Base-by-base conservation (phyloP, 2,888 invertebrate genomes). In the Linnaemya vulpina region DNA sequence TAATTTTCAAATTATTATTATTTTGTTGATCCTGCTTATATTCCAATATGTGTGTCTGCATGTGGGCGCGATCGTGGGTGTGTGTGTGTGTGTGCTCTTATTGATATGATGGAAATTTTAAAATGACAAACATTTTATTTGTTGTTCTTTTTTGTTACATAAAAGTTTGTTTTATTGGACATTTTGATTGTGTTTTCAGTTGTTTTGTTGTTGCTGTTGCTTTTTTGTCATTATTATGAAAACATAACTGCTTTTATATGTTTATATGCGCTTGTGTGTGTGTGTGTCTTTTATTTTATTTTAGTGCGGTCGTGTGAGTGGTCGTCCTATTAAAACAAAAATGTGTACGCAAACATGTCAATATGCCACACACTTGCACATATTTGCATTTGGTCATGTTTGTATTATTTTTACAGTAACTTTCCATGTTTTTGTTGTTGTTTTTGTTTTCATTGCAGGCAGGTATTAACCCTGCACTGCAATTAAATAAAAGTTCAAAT, bases 361-460 rank as follows among this genome's bases (percentile, higher is more conserved):
- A 78, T 82, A 75, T 82, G 82, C 74, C 85, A 71, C 85, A 85
- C 70, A 63, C 70, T 70, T 71, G 55, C 25, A 40, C 58, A 70
- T 79, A 79, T 79, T 82, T 82, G 67, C 71, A 82, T 75, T 85
- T 75, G 85, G 82, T 82, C 71, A 75, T 82, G 75, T 71, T 67
- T 78, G 65, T 80, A 60, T 63, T 77, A 53, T 68, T 83, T 46
- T 71, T 62, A 30, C 3, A 35, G n/a, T 46, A 15, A 40, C 13
- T 17, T 49, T 79, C 15, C 30, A 35, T 74, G 22, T 58, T 51
- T 10, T 22, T 62, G 15, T 74, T 62, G n/a, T 74, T 62, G 40
- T 67, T 77, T 63, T 68, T 63, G 0, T 22, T 81, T 49, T 74
- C 35, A 10, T 60, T 65, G 77, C 3, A n/a, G 74, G 43, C 55